Evolutionary conservation across 37 sponge, comb jelly and placozoan species (phyloP).

Genomic region (Aplysina aerophoba): DNA sequence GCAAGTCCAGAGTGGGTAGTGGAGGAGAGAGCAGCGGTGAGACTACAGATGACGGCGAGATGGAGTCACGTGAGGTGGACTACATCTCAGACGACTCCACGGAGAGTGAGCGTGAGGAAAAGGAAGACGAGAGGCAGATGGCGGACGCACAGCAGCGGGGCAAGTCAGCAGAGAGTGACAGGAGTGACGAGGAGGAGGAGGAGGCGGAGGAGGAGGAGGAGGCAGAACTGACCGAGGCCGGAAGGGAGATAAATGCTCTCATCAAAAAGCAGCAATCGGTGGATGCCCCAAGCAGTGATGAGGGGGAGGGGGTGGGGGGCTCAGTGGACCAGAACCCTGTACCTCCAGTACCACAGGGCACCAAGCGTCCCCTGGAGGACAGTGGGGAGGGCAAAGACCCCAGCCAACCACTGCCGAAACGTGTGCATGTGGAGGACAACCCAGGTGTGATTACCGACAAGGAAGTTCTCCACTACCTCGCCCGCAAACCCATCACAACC

Average conservation of each 20-base stretch:
- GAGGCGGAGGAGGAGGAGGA: conserved; percentile 57
- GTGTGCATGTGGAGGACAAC: conserved; percentile 41
- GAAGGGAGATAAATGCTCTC: conserved; percentile 78
- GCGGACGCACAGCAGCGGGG: conserved; percentile 13
- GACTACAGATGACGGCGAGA: conserved; percentile 82
- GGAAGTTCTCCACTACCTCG: conserved; percentile 78
- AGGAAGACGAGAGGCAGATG: conserved; percentile 36
- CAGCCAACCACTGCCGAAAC: conserved; percentile 59
- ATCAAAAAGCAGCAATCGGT: conserved; percentile 58
- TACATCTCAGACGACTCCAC: conserved; percentile 79
- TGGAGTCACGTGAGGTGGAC: conserved; percentile 87
- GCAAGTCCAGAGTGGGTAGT: conserved; percentile 7
- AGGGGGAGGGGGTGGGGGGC: conserved; percentile 38
- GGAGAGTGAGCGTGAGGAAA: conserved; percentile 36
- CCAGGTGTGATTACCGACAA: conserved; percentile 66
- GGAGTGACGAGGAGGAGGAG: conserved; percentile 73
- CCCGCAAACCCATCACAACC: conserved; percentile 84
- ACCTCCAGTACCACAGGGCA: not conserved
- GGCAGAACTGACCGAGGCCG: conserved; percentile 70
- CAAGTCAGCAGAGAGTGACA: conserved; percentile 33
- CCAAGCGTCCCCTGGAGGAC: conserved; percentile 20
- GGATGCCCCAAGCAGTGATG: not conserved
- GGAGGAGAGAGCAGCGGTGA: conserved; percentile 64
- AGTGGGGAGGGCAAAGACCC: not conserved
- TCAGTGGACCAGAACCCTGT: not conserved